Base-by-base conservation (phyloP, 2,113 vertebrate genomes). In the Diphyllodes magnificus region DNA sequence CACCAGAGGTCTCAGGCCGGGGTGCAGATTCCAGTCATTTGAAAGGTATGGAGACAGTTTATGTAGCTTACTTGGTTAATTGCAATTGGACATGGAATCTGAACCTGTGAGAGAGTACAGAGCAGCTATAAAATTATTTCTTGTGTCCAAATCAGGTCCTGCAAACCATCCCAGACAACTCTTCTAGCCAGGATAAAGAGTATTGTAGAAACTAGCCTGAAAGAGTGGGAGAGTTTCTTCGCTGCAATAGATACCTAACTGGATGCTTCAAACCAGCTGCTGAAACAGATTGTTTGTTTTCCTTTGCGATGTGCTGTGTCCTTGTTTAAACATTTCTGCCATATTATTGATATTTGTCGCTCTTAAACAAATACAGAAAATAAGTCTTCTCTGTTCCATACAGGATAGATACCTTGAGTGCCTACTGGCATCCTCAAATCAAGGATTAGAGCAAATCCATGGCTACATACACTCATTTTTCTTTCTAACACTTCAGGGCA, bases 401-500 rank as follows among this genome's bases (percentile, higher is more conserved):
- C 56, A 78, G 56, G n/a, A 57, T 53, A 65, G 59, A 23, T 82
- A 76, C 22, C 71, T n/a, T 70, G 33, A 12, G 24, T 65, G 15
- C 45, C 81, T 90, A 54, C 31, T 49, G 27, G 37, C 69, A 92
- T 57, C 63, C 42, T 95, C 66, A 63, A 72, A 91, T 69, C 59
- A 39, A 27, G 23, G 83, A 75, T 79, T 93, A 89, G 70, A 84
- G 53, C 49, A 96, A 95, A 88, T 92, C 65, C 75, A 59, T 57
- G 54, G 51, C 51, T 85, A 42, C 18, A 65, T 63, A 54, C 31
- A 37, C 27, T 87, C 85, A 85, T 95, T 96, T 95, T 95, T 96
- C 75, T 95, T 93, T 85, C 87, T 91, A 94, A 80, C 39, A 70
- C 79, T 95, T 97, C 79, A 95, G 94, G 94, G 94, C 82, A 93